These are phyloP conservation scores for Harpalus rufipes DNA, from an alignment of 2,888 invertebrate genomes.

Conservation along the genomic window DNA sequence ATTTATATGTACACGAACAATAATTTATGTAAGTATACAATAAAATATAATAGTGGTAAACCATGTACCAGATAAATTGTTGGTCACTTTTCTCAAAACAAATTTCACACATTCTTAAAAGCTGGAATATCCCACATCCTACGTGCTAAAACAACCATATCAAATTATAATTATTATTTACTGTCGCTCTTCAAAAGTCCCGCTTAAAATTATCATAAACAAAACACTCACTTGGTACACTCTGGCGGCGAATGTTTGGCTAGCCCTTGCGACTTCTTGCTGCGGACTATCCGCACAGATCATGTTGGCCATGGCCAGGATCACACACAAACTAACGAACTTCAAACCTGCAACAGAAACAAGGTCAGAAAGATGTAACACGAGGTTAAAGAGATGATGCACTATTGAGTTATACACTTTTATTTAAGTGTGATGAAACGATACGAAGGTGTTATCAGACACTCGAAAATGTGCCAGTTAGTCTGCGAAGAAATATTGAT, in stretches of 20 bases:
- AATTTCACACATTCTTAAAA: background rate
- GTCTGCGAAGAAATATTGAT: conserved; percentile 5
- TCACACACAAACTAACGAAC: conserved; percentile 13
- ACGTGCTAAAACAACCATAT: background rate
- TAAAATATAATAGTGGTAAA: background rate
- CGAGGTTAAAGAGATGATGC: background rate
- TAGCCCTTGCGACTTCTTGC: conserved; percentile 18
- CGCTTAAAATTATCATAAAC: background rate
- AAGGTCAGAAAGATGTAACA: conserved; percentile 23
- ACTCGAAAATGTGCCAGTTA: conserved; percentile 1
- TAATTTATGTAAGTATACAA: background rate
- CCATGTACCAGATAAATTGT: background rate
- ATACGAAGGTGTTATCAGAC: conserved; percentile 6
- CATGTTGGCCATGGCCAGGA: conserved; percentile 26
- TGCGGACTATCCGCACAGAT: background rate
- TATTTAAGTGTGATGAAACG: background rate
- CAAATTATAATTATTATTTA: background rate
- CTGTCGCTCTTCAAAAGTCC: background rate
- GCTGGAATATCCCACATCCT: background rate
- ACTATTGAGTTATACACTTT: background rate
- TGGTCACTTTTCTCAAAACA: background rate
- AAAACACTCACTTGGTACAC: conserved; percentile 53
- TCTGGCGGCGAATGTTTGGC: conserved; percentile 45
- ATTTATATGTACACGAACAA: too few species aligned
- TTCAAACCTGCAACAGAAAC: conserved; percentile 35